Base-by-base conservation (phyloP, 1,140 invertebrate genomes). In the Drosophila parabipectinata region DNA sequence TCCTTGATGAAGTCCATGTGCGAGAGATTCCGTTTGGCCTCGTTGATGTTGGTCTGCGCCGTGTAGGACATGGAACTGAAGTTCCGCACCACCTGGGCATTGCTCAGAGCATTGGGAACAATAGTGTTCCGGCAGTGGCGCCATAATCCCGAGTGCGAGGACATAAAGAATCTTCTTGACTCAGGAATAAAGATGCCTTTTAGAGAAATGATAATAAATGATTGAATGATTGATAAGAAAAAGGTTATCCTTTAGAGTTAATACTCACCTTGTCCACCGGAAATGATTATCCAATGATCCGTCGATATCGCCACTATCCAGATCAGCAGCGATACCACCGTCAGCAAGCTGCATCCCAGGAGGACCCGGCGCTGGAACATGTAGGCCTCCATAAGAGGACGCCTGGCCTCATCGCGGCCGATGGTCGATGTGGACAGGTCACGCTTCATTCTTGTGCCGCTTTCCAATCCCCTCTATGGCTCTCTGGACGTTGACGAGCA, bases 271-370 rank as follows among this genome's bases (percentile, higher is more conserved):
- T 87, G 18, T 30, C 93, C 93, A 5, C 94, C 93, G 62, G 93
- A 77, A 52, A 96, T 93, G 14, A 94, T 93, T 55, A 95, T 95
- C 96, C 96, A 97, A 80, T 95, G 94, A 79, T 95, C 94, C 1
- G 96, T 96, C 44, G 94, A 94, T 51, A 97, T 95, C 14, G 96
- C 95, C 1, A 95, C 92, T 6, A 95, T 94, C 96, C 96, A 97
- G 1, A 96, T 78, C 45, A 96, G 93, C 0, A 94, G 92, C 1
- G 94, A 94, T 0, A 96, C 48, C 1, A 95, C 94, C 9, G 96
- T 93, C 3, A 95, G 87, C n/a, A 94, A 90, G 0, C 95, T 96
- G 63, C 95, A 95, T 1, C 93, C 94, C 18, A 96, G 93, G 10
- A 97, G 93, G 4, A 96, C 93, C 14, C 95, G 92, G 14, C 95